Evolutionary conservation across 2,888 invertebrate genomes (phyloP).

Genomic region (Drosophila buzzatii): DNA sequence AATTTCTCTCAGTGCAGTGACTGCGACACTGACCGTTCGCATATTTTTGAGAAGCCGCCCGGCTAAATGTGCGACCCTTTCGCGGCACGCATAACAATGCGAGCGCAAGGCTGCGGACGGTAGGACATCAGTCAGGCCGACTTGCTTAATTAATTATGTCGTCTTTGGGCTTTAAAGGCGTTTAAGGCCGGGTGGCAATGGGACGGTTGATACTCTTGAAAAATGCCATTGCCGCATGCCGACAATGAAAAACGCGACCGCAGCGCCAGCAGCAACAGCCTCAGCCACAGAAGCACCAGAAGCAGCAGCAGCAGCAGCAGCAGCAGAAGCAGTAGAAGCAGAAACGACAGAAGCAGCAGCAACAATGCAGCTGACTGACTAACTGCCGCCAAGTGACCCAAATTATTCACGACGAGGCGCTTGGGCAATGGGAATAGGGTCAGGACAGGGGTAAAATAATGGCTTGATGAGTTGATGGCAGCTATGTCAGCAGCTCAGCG

Average conservation of each 20-base stretch:
- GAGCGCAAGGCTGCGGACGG: constrained; percentile 18
- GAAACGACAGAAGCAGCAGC: constrained; percentile 25
- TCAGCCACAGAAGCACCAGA: constrained; percentile 9
- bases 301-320: constrained; percentile 38
- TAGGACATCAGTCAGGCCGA: constrained; percentile 74
- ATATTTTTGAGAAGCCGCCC: constrained; percentile 32
- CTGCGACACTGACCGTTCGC: constrained; percentile 44
- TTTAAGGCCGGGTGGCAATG: constrained; percentile 58
- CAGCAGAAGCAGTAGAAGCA: constrained; percentile 36
- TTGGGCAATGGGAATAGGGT: constrained; percentile 11
- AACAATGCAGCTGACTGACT: constrained; percentile 80
- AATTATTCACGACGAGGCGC: constrained; percentile 72
- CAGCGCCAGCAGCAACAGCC: constrained; percentile 34
- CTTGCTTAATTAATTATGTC: constrained; percentile 81
- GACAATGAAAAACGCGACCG: constrained; percentile 82
- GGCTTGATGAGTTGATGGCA: constrained; percentile 42
- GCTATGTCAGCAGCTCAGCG: constrained; percentile 44
- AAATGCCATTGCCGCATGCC: constrained; percentile 80
- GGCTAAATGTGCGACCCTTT: constrained; percentile 65
- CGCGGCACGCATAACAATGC: constrained; percentile 74
- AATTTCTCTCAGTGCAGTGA: not conserved
- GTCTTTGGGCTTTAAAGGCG: constrained; percentile 78
- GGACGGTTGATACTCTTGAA: constrained; percentile 56
- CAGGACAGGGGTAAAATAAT: constrained; percentile 22
- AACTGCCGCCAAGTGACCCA: constrained; percentile 80